A percentile compares a stretch with the other conserved stretches of the same genome.
Evolutionary conservation across 2,888 invertebrate genomes (phyloP).

Genomic region (Gymnocheta viridis): DNA sequence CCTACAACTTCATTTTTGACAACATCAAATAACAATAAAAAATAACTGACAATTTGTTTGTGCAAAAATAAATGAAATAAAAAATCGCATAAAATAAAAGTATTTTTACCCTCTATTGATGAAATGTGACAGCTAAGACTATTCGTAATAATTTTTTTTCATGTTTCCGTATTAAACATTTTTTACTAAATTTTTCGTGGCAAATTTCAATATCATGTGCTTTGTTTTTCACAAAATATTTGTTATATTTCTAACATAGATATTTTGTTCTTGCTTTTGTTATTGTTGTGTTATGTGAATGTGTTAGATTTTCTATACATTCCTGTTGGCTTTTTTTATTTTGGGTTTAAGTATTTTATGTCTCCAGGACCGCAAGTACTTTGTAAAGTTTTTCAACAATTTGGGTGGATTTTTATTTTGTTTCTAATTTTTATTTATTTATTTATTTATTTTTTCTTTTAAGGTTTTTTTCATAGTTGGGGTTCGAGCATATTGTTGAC

Average conservation of each 20-base stretch:
- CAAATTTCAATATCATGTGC: conserved; percentile 29
- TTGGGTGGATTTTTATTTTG: neutral
- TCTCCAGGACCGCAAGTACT: conserved; percentile 39
- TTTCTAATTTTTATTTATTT: neutral
- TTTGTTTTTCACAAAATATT: neutral
- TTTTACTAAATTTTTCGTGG: neutral
- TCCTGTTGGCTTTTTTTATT: neutral
- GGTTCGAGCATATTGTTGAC: conserved; percentile 35
- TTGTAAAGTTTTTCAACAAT: conserved; percentile 44
- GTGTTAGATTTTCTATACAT: conserved; percentile 21
- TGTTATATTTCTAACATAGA: conserved; percentile 22
- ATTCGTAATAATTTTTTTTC: neutral
- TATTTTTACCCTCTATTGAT: conserved; percentile 28
- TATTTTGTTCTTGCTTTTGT: conserved; percentile 8
- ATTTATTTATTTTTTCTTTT: too few species aligned
- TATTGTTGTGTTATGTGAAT: neutral
- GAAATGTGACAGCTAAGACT: conserved; percentile 32
- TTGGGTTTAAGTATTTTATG: conserved; percentile 11
- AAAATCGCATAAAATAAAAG: conserved; percentile 7
- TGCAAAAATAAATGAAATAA: conserved; percentile 20
- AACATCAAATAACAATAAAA: neutral
- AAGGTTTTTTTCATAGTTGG: neutral
- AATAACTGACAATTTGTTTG: conserved; percentile 19
- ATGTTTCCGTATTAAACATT: neutral
- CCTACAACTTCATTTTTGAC: neutral